These are phyloP conservation scores for Euura lappo DNA, from an alignment of 1,140 invertebrate species.

Conservation along the genomic window DNA sequence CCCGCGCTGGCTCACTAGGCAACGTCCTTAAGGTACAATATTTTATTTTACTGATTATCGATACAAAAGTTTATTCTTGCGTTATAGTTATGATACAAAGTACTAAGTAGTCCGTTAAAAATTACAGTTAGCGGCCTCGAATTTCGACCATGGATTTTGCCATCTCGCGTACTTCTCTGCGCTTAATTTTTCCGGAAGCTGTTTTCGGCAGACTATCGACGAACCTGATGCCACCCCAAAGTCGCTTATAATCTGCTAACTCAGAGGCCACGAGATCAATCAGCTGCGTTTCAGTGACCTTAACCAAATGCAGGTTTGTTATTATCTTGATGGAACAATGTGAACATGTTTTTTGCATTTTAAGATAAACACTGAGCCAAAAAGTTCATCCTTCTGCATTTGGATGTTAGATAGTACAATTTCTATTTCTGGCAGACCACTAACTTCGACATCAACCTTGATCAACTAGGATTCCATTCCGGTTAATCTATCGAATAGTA, in stretches of 20 bases:
- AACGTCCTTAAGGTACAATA: too few relatives aligned
- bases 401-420: not conserved
- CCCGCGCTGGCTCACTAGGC: too few relatives aligned
- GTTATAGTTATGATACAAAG: too few relatives aligned
- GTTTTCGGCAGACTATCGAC: slow-evolving; percentile 60
- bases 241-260: slow-evolving; percentile 31
- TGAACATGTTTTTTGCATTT: not conserved
- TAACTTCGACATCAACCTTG: not conserved
- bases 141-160: slow-evolving; percentile 11
- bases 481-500: not conserved
- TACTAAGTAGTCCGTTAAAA: too few relatives aligned
- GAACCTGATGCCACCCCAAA: slow-evolving; percentile 59
- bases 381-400: not conserved
- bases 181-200: slow-evolving; percentile 56
- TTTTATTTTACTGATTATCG: too few relatives aligned
- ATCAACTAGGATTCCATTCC: not conserved
- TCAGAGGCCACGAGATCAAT: slow-evolving; percentile 27
- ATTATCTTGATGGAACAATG: not conserved
- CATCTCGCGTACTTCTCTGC: slow-evolving; percentile 35
- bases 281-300: slow-evolving; percentile 41
- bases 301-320: slow-evolving; percentile 9
- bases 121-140: too few relatives aligned
- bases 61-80: too few relatives aligned
- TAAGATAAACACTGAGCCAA: not conserved
- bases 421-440: not conserved